phyloP scores from a whole-genome alignment of 2,113 vertebrate species.

The Nerophis ophidion region DNA sequence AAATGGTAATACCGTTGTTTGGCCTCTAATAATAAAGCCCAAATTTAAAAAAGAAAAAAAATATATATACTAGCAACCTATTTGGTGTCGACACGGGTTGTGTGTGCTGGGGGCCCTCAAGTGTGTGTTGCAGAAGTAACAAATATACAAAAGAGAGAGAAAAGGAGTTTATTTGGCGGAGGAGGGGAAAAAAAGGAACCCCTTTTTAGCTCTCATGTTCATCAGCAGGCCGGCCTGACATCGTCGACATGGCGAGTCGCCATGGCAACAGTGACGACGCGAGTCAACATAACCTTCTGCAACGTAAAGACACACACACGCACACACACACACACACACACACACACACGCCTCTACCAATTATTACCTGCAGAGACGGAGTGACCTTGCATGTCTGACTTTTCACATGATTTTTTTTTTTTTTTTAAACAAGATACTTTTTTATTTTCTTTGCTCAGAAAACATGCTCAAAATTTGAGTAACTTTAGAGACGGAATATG shows the following conservation, averaged over 20 bases:
- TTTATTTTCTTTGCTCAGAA: no score
- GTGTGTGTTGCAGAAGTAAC: not conserved
- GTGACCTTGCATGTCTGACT: no score
- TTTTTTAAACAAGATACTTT: no score
- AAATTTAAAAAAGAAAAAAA: conserved; percentile 23
- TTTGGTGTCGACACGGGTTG: not conserved
- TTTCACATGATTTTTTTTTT: no score
- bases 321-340: not conserved
- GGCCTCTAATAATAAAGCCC: conserved; percentile 39
- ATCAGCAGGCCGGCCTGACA: not conserved
- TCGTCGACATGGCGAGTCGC: not conserved
- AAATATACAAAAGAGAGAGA: no score
- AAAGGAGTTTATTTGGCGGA: no score
- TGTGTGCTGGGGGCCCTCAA: not conserved
- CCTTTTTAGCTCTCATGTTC: no score
- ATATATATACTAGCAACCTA: conserved; percentile 23
- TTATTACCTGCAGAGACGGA: no score
- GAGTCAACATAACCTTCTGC: not conserved
- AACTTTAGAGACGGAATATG: no score
- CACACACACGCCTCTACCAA: no score
- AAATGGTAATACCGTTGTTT: conserved; percentile 45
- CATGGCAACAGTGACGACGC: not conserved
- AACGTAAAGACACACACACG: not conserved
- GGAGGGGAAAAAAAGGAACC: no score
- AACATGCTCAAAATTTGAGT: no score